These are phyloP conservation scores for Conus ventricosus DNA, from an alignment of 1,140 invertebrate species.

Conservation along the genomic window DNA sequence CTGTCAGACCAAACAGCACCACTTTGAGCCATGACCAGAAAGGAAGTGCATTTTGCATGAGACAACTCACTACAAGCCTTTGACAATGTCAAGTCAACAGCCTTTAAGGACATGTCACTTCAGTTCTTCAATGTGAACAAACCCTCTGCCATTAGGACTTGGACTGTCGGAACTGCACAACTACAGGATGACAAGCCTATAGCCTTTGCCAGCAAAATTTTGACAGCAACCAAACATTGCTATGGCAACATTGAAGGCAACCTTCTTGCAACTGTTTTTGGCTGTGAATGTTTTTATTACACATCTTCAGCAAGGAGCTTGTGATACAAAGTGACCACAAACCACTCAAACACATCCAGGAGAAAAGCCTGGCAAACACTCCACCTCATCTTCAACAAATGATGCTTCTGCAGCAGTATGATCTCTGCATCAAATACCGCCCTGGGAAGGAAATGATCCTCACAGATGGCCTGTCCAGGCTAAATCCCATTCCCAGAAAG, in stretches of 20 bases:
- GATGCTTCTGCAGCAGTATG: conserved; percentile 69
- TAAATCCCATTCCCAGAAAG: conserved; percentile 11
- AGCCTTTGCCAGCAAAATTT: conserved; percentile 72
- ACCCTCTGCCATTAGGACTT: conserved; percentile 59
- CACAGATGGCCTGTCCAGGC: conserved; percentile 61
- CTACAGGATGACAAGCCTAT: conserved; percentile 72
- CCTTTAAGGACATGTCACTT: conserved; percentile 42
- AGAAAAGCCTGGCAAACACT: conserved; percentile 43
- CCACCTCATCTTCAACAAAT: conserved; percentile 44
- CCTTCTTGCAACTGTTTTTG: conserved; percentile 72
- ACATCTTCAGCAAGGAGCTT: conserved; percentile 60
- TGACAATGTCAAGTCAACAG: conserved; percentile 44
- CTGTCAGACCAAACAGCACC: conserved; percentile 19
- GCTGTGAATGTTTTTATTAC: conserved; percentile 71
- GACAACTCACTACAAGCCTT: conserved; percentile 40
- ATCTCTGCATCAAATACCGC: conserved; percentile 65
- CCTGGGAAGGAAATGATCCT: conserved; percentile 70
- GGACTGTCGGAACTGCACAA: conserved; percentile 63
- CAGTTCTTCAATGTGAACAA: conserved; percentile 46
- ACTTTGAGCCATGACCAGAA: conserved; percentile 36
- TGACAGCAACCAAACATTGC: conserved; percentile 73
- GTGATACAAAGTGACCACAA: conserved; percentile 46
- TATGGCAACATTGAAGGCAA: conserved; percentile 76
- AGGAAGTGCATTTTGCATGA: conserved; percentile 52
- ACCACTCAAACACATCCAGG: conserved; percentile 40